These are phyloP conservation scores for Pandion haliaetus DNA, from an alignment of 2,113 vertebrate species.

Conservation along the genomic window DNA sequence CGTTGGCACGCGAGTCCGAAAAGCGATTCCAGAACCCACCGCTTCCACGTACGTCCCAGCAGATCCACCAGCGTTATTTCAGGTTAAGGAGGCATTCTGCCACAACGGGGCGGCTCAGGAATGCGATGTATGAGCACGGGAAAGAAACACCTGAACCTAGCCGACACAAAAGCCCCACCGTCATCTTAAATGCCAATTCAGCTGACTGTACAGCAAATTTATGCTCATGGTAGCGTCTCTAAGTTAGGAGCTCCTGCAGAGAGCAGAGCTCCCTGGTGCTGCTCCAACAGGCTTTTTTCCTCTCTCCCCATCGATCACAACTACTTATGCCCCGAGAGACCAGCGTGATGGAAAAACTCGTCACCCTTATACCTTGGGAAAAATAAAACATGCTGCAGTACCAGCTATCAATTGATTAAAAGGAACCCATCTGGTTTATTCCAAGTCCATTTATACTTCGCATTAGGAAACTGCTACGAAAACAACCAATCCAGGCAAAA, in stretches of 20 bases:
- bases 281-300: neutral
- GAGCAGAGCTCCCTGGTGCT: neutral
- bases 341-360: neutral
- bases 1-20: rapidly evolving
- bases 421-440: neutral
- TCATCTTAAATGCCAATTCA: neutral
- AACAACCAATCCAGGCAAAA: neutral
- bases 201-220: neutral
- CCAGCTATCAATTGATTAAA: neutral
- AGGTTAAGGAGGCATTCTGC: neutral
- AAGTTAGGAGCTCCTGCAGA: neutral
- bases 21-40: neutral
- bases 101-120: rapidly evolving
- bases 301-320: neutral
- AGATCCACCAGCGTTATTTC: neutral
- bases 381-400: neutral
- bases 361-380: neutral
- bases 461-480: neutral
- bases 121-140: neutral
- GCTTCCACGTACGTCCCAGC: neutral
- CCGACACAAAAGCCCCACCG: neutral
- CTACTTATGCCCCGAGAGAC: neutral
- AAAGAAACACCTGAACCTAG: neutral
- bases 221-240: neutral
- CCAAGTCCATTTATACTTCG: neutral